These are phyloP conservation scores for Melanotaenia pygmaea DNA, from an alignment of 2,797 vertebrate genomes.

Conservation along the genomic window DNA sequence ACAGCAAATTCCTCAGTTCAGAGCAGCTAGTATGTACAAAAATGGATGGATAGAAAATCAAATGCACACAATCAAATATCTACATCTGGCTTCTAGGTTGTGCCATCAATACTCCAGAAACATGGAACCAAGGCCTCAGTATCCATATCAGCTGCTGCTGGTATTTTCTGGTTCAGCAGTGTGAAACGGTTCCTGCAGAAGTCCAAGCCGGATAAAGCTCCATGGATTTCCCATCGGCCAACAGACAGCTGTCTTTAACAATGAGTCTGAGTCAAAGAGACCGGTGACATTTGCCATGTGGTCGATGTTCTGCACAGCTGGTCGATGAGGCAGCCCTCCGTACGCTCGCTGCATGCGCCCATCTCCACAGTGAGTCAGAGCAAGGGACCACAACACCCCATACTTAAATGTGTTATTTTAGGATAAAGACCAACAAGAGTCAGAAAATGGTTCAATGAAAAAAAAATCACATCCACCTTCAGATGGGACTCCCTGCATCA, in stretches of 20 bases:
- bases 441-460: neutral
- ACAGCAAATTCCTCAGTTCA: too few relatives aligned
- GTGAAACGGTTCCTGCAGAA: constrained; percentile 69
- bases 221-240: constrained; percentile 75
- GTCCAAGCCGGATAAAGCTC: constrained; percentile 65
- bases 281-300: constrained; percentile 70
- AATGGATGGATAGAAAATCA: neutral
- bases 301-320: constrained; percentile 64
- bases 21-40: too few relatives aligned
- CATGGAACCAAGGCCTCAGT: constrained; percentile 16
- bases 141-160: constrained; percentile 35
- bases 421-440: neutral
- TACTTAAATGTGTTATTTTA: constrained; percentile 22
- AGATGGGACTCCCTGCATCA: too few relatives aligned
- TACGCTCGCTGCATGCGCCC: constrained; percentile 39
- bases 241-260: constrained; percentile 69
- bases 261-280: constrained; percentile 62
- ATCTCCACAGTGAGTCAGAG: constrained; percentile 9
- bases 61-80: neutral
- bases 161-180: constrained; percentile 70
- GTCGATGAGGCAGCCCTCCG: constrained; percentile 54
- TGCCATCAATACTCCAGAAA: constrained; percentile 40
- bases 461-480: too few relatives aligned
- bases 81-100: constrained; percentile 1
- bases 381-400: constrained; percentile 34